Conservation (phyloP, 2,797 vertebrate species). For the Dryobates pubescens region DNA sequence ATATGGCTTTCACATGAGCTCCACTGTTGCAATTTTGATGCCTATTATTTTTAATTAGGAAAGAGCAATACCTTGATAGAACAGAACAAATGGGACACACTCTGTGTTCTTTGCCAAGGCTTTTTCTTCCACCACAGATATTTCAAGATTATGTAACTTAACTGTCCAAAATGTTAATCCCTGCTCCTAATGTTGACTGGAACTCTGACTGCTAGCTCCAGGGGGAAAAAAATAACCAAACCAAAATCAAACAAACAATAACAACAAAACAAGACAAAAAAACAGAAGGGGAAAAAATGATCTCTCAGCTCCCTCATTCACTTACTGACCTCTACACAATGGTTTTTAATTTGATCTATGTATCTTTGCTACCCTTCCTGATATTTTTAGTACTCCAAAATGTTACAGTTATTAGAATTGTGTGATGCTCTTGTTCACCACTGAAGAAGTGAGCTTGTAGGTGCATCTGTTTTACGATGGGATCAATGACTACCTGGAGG, state of each 20-base stretch:
- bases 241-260: too few species aligned
- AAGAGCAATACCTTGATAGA: slow-evolving; percentile 42
- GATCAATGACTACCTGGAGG: background rate
- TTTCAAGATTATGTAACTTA: background rate
- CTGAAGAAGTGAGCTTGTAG: background rate
- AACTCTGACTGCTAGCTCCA: background rate
- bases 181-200: background rate
- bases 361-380: background rate
- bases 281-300: background rate
- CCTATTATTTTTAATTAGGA: slow-evolving; percentile 71
- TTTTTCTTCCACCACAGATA: background rate
- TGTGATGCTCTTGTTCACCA: background rate
- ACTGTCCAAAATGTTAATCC: background rate
- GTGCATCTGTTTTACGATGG: background rate
- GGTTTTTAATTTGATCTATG: background rate
- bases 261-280: background rate
- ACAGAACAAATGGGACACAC: background rate
- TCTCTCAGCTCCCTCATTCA: background rate
- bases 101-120: background rate
- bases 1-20: slow-evolving; percentile 4
- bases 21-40: slow-evolving; percentile 41
- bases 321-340: background rate
- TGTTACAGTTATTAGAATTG: background rate
- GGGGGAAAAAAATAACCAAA: too few species aligned
- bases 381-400: background rate